A percentile compares a stretch with the other conserved stretches of the same genome.
phyloP scores from a whole-genome alignment of 2,797 vertebrate species.

The Typhlichthys eigenmanni region DNA sequence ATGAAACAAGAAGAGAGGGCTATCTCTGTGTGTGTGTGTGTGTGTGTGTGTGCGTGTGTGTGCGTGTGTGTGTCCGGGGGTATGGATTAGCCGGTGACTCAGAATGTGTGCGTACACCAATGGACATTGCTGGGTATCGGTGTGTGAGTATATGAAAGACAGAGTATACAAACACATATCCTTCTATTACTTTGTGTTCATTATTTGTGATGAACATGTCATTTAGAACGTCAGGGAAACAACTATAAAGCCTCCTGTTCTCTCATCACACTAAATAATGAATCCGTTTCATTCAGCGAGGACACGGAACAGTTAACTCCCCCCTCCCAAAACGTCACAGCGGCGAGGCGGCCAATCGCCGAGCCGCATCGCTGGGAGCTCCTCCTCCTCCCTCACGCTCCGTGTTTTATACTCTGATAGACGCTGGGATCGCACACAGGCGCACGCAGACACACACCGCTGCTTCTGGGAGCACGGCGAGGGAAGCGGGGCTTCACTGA shows the following conservation, averaged over 20 bases:
- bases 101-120: background rate
- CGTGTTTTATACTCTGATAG: slow-evolving; percentile 62
- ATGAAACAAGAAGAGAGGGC: background rate
- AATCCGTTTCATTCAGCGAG: slow-evolving; percentile 63
- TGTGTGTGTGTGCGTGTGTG: background rate
- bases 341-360: slow-evolving; percentile 60
- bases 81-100: background rate
- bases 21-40: too few species aligned
- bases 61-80: background rate
- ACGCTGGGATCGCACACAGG: slow-evolving; percentile 54
- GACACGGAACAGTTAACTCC: slow-evolving; percentile 35
- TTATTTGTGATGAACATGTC: too few species aligned
- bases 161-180: background rate
- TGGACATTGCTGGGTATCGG: too few species aligned
- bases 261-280: slow-evolving; percentile 61
- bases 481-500: slow-evolving; percentile 31
- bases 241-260: slow-evolving; percentile 34
- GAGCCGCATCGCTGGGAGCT: slow-evolving; percentile 3
- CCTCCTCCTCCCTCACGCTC: slow-evolving; percentile 43
- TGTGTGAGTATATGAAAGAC: background rate
- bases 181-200: too few species aligned
- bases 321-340: slow-evolving; percentile 41
- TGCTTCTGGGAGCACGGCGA: slow-evolving; percentile 23
- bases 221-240: background rate
- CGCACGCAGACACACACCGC: slow-evolving; percentile 19